Conservation (phyloP, 2,888 invertebrate species). For the Sycophila texana region DNA sequence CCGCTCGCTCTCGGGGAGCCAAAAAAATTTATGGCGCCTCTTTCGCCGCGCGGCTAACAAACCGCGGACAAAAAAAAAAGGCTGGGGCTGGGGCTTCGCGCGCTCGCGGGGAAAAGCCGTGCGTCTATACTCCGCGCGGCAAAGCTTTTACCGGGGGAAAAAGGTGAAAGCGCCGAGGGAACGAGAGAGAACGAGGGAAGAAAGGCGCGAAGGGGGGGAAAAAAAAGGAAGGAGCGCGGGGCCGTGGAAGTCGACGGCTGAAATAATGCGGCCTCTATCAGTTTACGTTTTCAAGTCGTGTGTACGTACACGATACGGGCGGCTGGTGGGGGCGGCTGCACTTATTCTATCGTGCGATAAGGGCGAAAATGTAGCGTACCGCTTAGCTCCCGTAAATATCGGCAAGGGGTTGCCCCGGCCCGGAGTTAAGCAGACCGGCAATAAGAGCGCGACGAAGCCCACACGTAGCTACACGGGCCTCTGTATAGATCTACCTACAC, state of each 20-base stretch:
- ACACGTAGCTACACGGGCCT: constrained; percentile 18
- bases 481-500: constrained; percentile 36
- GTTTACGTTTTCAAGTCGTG: constrained; percentile 56
- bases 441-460: constrained; percentile 19
- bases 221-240: constrained; percentile 47
- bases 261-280: constrained; percentile 57
- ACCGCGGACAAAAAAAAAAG: background rate
- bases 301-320: constrained; percentile 47
- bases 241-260: constrained; percentile 54
- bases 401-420: constrained; percentile 60
- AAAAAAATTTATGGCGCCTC: constrained; percentile 18
- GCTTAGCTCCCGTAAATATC: constrained; percentile 71
- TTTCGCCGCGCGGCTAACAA: background rate
- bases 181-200: constrained; percentile 33
- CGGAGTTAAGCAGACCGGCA: background rate
- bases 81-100: background rate
- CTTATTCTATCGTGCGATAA: constrained; percentile 70
- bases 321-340: constrained; percentile 59
- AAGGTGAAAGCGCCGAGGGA: background rate
- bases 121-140: background rate
- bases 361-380: constrained; percentile 65
- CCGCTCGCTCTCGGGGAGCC: background rate
- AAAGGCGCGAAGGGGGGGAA: constrained; percentile 34
- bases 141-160: constrained; percentile 18
- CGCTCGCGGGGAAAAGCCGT: background rate